phyloP scores from a whole-genome alignment of 2,888 invertebrate genomes.

The Empis stercorea region DNA sequence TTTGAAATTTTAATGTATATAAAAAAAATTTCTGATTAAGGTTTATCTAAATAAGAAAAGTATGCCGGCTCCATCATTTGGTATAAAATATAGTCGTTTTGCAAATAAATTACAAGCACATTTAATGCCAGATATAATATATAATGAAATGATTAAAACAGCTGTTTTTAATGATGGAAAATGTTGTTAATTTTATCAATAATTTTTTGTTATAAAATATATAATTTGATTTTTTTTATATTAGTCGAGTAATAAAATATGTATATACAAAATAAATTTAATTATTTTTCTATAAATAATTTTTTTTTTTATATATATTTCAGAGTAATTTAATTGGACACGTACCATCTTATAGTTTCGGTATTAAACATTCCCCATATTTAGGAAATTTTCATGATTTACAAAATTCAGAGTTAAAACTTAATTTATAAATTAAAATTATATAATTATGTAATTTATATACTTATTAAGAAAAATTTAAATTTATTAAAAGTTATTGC shows the following conservation, averaged over 20 bases:
- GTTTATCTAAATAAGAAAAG: constrained; percentile 18
- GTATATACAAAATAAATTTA: too few relatives aligned
- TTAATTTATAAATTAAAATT: too few relatives aligned
- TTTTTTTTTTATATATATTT: too few relatives aligned
- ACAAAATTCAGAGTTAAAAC: too few relatives aligned
- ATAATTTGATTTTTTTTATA: too few relatives aligned
- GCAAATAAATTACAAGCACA: constrained; percentile 37
- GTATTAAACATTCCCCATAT: constrained; percentile 76
- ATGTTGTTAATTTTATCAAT: not conserved
- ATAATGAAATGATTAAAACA: not conserved
- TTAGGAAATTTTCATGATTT: constrained; percentile 39
- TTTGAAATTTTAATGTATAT: not conserved
- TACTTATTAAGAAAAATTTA: too few relatives aligned
- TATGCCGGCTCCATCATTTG: constrained; percentile 58
- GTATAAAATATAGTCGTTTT: constrained; percentile 67
- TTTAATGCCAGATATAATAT: constrained; percentile 15
- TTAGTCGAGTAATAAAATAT: too few relatives aligned
- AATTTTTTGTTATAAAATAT: not conserved
- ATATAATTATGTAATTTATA: too few relatives aligned
- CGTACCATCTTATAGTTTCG: constrained; percentile 62
- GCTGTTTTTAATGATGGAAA: not conserved
- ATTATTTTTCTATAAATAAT: too few relatives aligned
- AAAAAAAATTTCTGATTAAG: constrained; percentile 5
- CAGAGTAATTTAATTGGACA: constrained; percentile 47
- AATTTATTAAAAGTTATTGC: too few relatives aligned